phyloP scores from a whole-genome alignment of 2,113 vertebrate species.

The Nycticorax nycticorax region DNA sequence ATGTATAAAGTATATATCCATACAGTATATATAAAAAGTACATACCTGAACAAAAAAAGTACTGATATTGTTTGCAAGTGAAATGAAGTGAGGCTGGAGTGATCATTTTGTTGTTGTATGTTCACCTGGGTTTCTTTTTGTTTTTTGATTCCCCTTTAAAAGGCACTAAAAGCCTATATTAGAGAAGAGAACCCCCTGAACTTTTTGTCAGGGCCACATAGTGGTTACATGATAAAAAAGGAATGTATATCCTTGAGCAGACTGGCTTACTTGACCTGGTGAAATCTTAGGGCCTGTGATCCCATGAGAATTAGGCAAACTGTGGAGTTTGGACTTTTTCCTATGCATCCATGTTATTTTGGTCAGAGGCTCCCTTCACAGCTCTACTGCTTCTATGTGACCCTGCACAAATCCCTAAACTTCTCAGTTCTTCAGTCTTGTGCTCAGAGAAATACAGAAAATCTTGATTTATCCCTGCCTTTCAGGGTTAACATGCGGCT shows the following conservation, averaged over 20 bases:
- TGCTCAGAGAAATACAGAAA: neutral
- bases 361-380: neutral
- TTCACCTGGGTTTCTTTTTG: neutral
- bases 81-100: neutral
- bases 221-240: constrained; percentile 39
- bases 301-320: neutral
- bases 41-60: neutral
- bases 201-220: constrained; percentile 12
- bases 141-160: neutral
- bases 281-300: neutral
- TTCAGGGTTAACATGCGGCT: neutral
- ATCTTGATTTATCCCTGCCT: neutral
- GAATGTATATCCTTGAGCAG: constrained; percentile 34
- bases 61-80: neutral
- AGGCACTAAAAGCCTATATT: neutral
- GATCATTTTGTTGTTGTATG: neutral
- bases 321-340: neutral
- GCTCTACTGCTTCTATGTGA: neutral
- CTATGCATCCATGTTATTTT: neutral
- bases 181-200: neutral
- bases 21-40: neutral
- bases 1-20: neutral
- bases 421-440: neutral
- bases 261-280: neutral
- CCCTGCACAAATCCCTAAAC: neutral